Evolutionary conservation across 2,888 invertebrate genomes (phyloP).

Genomic region (Drosophila aldrichi): DNA sequence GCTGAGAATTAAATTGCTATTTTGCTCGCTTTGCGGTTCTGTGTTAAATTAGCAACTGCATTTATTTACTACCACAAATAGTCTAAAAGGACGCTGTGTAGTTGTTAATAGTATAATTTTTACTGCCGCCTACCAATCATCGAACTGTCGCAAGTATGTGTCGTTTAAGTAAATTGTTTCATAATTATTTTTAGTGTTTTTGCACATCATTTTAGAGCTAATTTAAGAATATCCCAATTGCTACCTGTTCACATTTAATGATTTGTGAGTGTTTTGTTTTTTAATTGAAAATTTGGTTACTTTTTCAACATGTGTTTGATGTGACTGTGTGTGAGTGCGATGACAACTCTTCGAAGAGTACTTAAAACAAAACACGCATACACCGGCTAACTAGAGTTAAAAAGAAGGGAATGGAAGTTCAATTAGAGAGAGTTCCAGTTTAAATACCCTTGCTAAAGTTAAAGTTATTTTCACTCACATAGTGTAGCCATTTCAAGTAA

Average conservation of each 20-base stretch:
- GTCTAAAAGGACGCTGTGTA: neutral
- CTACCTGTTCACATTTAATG: constrained; percentile 4
- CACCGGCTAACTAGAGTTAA: constrained; percentile 23
- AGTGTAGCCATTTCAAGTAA: neutral
- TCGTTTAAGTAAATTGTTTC: constrained; percentile 26
- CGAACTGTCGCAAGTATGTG: constrained; percentile 51
- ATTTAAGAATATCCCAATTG: constrained; percentile 20
- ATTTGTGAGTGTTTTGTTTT: neutral
- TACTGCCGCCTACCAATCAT: constrained; percentile 32
- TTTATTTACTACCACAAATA: neutral
- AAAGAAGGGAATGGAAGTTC: neutral
- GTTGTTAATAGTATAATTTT: constrained; percentile 20
- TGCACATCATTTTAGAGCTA: constrained; percentile 6
- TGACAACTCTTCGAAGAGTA: constrained; percentile 20
- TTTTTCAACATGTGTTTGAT: constrained; percentile 15
- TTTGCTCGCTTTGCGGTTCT: constrained; percentile 23
- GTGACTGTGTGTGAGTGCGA: constrained; percentile 35
- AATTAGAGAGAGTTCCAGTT: neutral
- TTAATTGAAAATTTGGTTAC: neutral
- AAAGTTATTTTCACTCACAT: neutral
- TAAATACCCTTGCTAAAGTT: neutral
- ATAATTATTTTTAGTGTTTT: constrained; percentile 15
- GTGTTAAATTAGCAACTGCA: constrained; percentile 20
- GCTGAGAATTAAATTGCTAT: constrained; percentile 18
- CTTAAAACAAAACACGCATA: constrained; percentile 4